phyloP scores from a whole-genome alignment of 1,140 invertebrate species.

The Pseudachorutes palmiensis region DNA sequence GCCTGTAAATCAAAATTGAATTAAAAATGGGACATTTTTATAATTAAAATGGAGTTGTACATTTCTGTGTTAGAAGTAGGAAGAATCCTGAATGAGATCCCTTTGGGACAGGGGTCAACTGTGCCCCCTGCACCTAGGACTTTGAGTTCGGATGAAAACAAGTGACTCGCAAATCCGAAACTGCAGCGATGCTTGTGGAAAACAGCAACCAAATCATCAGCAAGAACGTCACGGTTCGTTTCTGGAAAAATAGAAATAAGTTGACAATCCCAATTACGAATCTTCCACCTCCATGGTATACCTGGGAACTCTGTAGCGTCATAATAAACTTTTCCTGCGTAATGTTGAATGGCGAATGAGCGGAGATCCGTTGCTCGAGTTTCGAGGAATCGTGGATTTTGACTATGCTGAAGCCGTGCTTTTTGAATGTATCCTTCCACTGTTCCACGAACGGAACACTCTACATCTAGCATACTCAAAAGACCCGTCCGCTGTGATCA shows the following conservation, averaged over 20 bases:
- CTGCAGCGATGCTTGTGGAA: slow-evolving; percentile 89
- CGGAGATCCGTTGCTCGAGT: slow-evolving; percentile 47
- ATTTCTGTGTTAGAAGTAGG: slow-evolving; percentile 81
- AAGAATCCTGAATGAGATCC: slow-evolving; percentile 77
- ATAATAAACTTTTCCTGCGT: slow-evolving; percentile 78
- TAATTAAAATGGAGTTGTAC: slow-evolving; percentile 40
- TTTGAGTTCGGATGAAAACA: slow-evolving; percentile 86
- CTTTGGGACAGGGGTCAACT: slow-evolving; percentile 60
- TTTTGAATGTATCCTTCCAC: slow-evolving; percentile 82
- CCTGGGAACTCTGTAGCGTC: slow-evolving; percentile 78
- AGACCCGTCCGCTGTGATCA: slow-evolving; percentile 69
- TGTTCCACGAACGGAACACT: slow-evolving; percentile 75
- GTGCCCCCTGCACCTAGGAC: slow-evolving; percentile 66
- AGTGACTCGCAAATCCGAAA: slow-evolving; percentile 88
- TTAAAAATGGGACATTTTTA: slow-evolving; percentile 3
- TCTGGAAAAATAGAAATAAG: slow-evolving; percentile 47
- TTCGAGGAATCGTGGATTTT: slow-evolving; percentile 62
- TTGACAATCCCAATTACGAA: not conserved
- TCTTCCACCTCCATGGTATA: slow-evolving; percentile 35
- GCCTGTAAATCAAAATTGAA: slow-evolving; percentile 44
- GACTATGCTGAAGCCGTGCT: slow-evolving; percentile 72
- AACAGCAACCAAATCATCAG: slow-evolving; percentile 81
- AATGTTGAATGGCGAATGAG: slow-evolving; percentile 86
- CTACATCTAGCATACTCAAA: slow-evolving; percentile 84
- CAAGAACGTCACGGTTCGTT: slow-evolving; percentile 82